Percentiles rank a stretch among this genome's conserved stretches.
These are phyloP conservation scores for Batillaria attramentaria DNA, from an alignment of 1,140 invertebrate genomes.

Conservation along the genomic window DNA sequence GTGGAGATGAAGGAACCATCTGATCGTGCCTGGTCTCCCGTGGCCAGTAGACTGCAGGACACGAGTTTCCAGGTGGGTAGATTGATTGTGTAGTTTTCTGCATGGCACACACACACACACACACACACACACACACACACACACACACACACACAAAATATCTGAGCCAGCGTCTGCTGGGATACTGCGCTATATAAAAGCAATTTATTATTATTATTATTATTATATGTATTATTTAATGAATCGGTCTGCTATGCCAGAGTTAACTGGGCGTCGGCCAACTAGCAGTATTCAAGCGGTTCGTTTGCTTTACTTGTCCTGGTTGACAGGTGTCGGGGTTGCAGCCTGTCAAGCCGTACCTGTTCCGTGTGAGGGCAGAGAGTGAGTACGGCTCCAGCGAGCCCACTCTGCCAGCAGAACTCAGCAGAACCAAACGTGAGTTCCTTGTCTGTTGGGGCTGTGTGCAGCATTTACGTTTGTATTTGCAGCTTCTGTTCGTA, in stretches of 20 bases:
- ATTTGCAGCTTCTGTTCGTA: neutral
- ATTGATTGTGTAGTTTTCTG: neutral
- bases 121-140: neutral
- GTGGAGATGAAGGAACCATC: constrained; percentile 63
- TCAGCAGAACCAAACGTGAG: constrained; percentile 61
- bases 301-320: too few species aligned
- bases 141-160: too few species aligned
- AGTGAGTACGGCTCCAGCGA: constrained; percentile 81
- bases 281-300: too few species aligned
- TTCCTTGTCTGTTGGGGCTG: neutral
- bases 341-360: constrained; percentile 76
- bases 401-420: constrained; percentile 69
- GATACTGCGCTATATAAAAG: too few species aligned
- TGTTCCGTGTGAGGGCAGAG: constrained; percentile 94
- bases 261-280: too few species aligned
- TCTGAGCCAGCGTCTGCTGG: too few species aligned
- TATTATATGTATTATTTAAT: too few species aligned
- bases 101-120: neutral
- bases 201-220: too few species aligned
- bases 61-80: constrained; percentile 49
- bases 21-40: constrained; percentile 46
- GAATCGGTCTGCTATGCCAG: neutral
- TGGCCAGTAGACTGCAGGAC: constrained; percentile 48
- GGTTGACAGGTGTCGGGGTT: constrained; percentile 45
- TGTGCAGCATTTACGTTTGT: neutral